Percentiles rank a stretch among this genome's conserved stretches.
These are phyloP conservation scores for Neodon shergylaensis DNA, from an alignment of 2,113 vertebrate species.

Conservation along the genomic window DNA sequence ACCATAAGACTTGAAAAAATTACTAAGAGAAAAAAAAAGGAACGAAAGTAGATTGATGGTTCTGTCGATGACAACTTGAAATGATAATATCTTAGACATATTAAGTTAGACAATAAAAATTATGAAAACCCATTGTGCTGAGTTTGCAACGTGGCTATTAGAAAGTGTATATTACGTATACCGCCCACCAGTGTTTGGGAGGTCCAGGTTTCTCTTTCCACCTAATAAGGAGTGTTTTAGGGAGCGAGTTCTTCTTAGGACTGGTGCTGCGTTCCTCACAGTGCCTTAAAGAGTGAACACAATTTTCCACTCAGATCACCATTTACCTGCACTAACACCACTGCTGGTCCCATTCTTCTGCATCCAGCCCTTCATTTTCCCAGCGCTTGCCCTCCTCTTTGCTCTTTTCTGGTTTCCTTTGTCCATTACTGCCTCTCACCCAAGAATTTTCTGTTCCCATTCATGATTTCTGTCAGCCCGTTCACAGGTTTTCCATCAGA, in stretches of 20 bases:
- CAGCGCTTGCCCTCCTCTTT: neutral
- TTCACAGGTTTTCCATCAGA: neutral
- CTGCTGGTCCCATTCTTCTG: neutral
- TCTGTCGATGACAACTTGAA: slow-evolving; percentile 9
- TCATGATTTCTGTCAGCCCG: neutral
- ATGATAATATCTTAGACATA: neutral
- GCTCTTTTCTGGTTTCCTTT: neutral
- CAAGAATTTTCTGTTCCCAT: neutral
- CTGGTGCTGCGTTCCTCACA: neutral
- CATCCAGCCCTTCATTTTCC: neutral
- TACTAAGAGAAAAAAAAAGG: neutral
- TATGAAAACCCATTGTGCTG: neutral
- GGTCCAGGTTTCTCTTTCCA: neutral
- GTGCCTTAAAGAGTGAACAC: neutral
- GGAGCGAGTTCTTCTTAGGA: neutral
- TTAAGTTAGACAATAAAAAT: neutral
- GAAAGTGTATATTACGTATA: neutral
- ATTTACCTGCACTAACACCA: neutral
- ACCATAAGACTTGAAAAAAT: neutral
- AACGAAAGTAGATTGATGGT: neutral
- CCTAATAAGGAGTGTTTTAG: neutral
- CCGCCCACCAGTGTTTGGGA: neutral
- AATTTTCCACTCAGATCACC: neutral
- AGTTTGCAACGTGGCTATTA: neutral
- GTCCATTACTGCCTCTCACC: neutral